Conservation (phyloP, 2,888 invertebrate genomes). For the Ypsolopha scabrella region DNA sequence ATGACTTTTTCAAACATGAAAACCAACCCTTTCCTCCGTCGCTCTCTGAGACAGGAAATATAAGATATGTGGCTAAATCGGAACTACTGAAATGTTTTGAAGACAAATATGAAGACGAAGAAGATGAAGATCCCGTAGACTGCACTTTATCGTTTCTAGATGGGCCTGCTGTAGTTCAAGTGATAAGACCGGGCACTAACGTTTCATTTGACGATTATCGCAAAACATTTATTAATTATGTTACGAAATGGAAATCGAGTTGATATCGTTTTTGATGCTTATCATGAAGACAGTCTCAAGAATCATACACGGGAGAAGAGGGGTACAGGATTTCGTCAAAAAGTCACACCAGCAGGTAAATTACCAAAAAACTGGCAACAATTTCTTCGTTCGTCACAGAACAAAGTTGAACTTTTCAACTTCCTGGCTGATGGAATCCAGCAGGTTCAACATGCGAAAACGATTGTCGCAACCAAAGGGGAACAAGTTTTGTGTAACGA, state of each 20-base stretch:
- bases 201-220: too few relatives aligned
- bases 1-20: constrained; percentile 8
- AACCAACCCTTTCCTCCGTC: constrained; percentile 9
- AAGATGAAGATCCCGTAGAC: constrained; percentile 8
- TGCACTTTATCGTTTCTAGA: constrained; percentile 4
- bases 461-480: background rate
- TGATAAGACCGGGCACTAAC: too few relatives aligned
- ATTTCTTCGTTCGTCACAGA: constrained; percentile 5
- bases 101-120: constrained; percentile 10
- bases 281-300: background rate
- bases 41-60: constrained; percentile 7
- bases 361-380: constrained; percentile 7
- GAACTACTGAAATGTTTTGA: constrained; percentile 9
- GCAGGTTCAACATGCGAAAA: constrained; percentile 2
- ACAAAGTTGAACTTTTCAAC: constrained; percentile 7
- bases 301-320: constrained; percentile 6
- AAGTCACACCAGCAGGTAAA: constrained; percentile 6
- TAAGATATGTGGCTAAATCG: constrained; percentile 8
- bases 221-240: too few relatives aligned
- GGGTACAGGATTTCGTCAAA: constrained; percentile 8
- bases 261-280: constrained; percentile 4
- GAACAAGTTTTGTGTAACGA: constrained; percentile 8
- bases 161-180: too few relatives aligned
- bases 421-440: constrained; percentile 2
- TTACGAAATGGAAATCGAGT: background rate